phyloP scores from a whole-genome alignment of 1,140 invertebrate species.

The Panulirus ornatus region DNA sequence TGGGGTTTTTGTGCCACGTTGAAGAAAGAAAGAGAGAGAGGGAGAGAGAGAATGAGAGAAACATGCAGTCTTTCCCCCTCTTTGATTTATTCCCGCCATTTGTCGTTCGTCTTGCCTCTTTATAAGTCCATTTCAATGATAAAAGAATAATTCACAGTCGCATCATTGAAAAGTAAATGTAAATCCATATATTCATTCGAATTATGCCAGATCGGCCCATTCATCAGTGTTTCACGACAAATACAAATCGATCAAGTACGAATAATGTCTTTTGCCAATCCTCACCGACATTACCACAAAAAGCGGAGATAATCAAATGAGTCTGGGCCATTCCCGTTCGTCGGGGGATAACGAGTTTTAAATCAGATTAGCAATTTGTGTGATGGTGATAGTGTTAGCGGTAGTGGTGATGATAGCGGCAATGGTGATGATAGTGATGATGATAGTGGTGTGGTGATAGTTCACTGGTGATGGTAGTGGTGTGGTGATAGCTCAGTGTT shows the following conservation, averaged over 20 bases:
- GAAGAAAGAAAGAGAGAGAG: neutral
- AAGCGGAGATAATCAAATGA: too few relatives aligned
- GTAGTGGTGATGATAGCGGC: neutral
- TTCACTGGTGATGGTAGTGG: neutral
- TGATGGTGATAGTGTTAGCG: neutral
- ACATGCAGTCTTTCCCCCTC: neutral
- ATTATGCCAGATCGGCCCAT: neutral
- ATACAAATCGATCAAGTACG: neutral
- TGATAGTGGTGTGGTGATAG: neutral
- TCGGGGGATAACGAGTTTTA: conserved; percentile 6
- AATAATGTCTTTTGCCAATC: neutral
- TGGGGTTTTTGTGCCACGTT: too few relatives aligned
- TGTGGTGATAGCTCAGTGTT: neutral
- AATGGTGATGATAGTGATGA: neutral
- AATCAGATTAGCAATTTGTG: conserved; percentile 27
- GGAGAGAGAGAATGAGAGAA: neutral
- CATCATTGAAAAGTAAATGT: too few relatives aligned
- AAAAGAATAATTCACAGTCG: neutral
- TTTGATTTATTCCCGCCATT: neutral
- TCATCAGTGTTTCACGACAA: neutral
- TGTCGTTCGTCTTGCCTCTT: neutral
- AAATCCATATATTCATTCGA: neutral
- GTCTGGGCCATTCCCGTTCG: neutral
- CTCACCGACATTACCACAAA: neutral
- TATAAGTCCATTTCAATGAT: neutral